Evolutionary conservation across 2,113 vertebrate genomes (phyloP).

Genomic region (Pachypanchax playfairii): DNA sequence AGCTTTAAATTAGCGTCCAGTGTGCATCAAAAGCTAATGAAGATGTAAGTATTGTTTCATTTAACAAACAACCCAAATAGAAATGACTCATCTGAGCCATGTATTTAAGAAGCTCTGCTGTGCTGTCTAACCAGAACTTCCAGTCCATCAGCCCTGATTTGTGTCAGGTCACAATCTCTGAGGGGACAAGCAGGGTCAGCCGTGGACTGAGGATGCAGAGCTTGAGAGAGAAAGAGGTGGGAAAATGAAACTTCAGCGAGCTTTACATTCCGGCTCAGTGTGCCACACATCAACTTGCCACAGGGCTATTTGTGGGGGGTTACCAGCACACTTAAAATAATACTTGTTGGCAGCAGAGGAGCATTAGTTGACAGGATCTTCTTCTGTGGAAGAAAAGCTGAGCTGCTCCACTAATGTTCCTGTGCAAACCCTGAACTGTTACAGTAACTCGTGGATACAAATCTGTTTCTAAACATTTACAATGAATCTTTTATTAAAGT

Average conservation of each 20-base stretch:
- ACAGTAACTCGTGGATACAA: neutral
- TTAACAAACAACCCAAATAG: too few species aligned
- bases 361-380: constrained; percentile 23
- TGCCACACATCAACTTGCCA: too few species aligned
- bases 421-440: constrained; percentile 5
- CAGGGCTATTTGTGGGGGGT: constrained; percentile 41
- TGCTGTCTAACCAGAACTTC: neutral
- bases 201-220: constrained; percentile 8
- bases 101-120: neutral
- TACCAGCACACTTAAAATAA: constrained; percentile 26
- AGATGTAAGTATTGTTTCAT: too few species aligned
- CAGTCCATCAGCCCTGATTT: constrained; percentile 31
- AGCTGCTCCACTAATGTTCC: constrained; percentile 12
- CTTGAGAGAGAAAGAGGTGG: neutral
- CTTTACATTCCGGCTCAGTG: constrained; percentile 32
- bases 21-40: too few species aligned
- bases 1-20: too few species aligned
- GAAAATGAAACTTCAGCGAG: constrained; percentile 41
- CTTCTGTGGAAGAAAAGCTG: constrained; percentile 15
- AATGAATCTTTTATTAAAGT: too few species aligned
- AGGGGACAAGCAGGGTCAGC: constrained; percentile 22
- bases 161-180: constrained; percentile 19
- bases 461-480: neutral
- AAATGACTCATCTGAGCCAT: constrained; percentile 4
- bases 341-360: constrained; percentile 25